A percentile compares a stretch with the other conserved stretches of the same genome.
phyloP scores from a whole-genome alignment of 1,140 invertebrate genomes.

The Zaprionus ghesquierei region DNA sequence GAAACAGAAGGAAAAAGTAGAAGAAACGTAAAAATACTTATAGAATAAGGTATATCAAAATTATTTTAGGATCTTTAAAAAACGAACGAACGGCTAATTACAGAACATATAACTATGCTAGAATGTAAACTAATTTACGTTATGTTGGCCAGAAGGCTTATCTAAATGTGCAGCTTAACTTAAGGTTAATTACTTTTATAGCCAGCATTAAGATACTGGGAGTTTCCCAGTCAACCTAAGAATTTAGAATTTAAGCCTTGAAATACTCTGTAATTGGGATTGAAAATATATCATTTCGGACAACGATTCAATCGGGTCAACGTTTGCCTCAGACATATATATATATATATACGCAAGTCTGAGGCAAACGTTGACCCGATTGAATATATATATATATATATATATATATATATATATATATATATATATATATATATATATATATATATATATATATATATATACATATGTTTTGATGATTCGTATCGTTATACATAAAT shows the following conservation, averaged over 20 bases:
- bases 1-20: constrained; percentile 26
- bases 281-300: not conserved
- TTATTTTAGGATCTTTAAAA: not conserved
- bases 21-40: not conserved
- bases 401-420: not conserved
- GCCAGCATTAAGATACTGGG: not conserved
- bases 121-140: not conserved
- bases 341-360: no score
- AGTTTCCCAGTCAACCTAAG: no score
- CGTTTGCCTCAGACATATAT: no score
- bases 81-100: not conserved
- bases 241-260: not conserved
- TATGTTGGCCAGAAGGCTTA: not conserved
- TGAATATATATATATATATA: not conserved
- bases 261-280: not conserved
- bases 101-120: not conserved
- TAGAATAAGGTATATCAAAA: not conserved
- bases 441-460: not conserved
- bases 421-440: not conserved
- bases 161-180: not conserved
- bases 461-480: not conserved
- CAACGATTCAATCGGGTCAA: not conserved
- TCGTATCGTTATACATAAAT: not conserved
- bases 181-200: not conserved
- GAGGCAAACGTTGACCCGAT: no score